A percentile compares a stretch with the other conserved stretches of the same genome.
Conservation (phyloP, 2,113 vertebrate genomes). For the Strix uralensis region DNA sequence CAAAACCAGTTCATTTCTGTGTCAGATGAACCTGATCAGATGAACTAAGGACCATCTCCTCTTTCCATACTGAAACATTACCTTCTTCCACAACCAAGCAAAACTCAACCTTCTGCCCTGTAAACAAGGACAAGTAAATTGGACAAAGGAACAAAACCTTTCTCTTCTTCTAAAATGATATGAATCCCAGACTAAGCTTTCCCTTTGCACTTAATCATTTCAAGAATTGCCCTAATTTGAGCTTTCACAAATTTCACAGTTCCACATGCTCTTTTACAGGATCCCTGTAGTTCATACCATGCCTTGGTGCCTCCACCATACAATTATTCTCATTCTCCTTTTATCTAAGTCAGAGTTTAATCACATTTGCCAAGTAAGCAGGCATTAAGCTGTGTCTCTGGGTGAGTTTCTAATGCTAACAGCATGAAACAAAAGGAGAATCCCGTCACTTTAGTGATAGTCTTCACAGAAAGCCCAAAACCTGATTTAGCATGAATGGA, state of each 20-base stretch:
- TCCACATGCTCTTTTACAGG: not conserved
- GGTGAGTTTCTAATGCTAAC: conserved; percentile 32
- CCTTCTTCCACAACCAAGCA: not conserved
- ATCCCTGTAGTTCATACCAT: not conserved
- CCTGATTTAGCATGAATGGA: not conserved
- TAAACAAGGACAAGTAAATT: not conserved
- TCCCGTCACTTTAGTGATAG: conserved; percentile 3
- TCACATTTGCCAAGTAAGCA: conserved; percentile 37
- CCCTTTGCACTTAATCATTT: not conserved
- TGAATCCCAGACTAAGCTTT: not conserved
- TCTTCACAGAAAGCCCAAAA: conserved; percentile 25
- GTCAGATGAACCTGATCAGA: not conserved
- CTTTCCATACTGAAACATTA: not conserved
- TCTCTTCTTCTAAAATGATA: not conserved
- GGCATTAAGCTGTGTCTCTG: conserved; percentile 34
- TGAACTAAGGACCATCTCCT: not conserved
- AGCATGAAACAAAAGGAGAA: conserved; percentile 33
- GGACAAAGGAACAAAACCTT: not conserved
- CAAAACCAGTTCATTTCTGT: not conserved
- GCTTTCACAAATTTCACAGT: not conserved
- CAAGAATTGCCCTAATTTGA: not conserved
- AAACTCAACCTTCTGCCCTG: not conserved
- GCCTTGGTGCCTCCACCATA: not conserved
- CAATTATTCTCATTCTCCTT: not conserved
- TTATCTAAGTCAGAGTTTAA: conserved; percentile 36